Evolutionary conservation across 2,888 invertebrate species (phyloP), one percentile per base, ranked within the genome.

Genomic region (Dynastes hyllus): DNA sequence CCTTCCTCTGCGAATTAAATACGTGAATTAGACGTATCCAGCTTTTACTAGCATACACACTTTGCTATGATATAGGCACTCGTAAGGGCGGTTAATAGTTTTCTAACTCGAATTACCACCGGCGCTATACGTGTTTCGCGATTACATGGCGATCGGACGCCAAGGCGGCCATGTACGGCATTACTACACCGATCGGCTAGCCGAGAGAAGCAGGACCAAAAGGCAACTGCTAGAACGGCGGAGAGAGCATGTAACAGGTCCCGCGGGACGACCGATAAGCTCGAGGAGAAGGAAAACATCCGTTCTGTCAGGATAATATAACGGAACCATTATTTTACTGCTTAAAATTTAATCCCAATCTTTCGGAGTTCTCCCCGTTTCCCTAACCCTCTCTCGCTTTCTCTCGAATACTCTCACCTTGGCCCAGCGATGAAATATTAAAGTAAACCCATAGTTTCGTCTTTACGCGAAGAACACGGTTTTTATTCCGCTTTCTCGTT

Each of bases 301-400:
- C 81, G 78, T 73, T 81, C 81, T 76, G 80, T 80, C 77, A 82
- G 75, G 81, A 84, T 85, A 84, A 84, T 83, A 85, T 84, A 85
- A 85, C 83, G 82, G 83, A 80, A 83, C 83, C 83, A 85, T 85
- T 85, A 85, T 84, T 83, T 81, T 82, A 83, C 84, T 83, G 83
- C 81, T 84, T 81, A 83, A 85, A 84, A 83, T 84, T 84, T 84
- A 83, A 85, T 84, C 82, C 81, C 83, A 81, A 82, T 82, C 81
- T 81, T 82, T 81, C 79, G 76, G 69, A 69, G 73, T 75, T 75
- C 73, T 45, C 73, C 45, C 73, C 55, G 55, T 29, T 29, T 67
- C 77, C 5, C 50, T 58, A n/a, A 1, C 22, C 1, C n/a, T 67
- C 77, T 27, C 50, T 27, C 55, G 8, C 55, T 16, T 58, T 53